Base-by-base conservation (phyloP, 2,888 invertebrate genomes). In the Cheilosia pagana region DNA sequence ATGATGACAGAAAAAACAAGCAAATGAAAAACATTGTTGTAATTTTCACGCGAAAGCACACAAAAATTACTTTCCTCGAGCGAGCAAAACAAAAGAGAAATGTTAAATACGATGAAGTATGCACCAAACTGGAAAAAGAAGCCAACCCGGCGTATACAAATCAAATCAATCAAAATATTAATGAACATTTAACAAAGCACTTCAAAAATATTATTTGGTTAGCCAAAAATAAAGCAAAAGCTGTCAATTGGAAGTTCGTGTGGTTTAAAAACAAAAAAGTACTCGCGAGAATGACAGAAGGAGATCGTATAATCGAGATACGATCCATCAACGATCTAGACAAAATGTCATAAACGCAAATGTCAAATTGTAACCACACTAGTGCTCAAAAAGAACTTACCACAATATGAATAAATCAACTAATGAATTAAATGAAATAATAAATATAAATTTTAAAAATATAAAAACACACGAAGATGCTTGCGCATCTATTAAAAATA, bases 301-400 rank as follows among this genome's bases (percentile, higher is more conserved):
- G 50, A 52, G 50, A 21, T 14, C 50, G 50, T 23, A 52, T 52
- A 19, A 52, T 52, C 6, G 50, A 52, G 23, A 52, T 52, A 52
- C 12, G 23, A 52, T 5, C 50, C 21, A 21, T 23, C 6, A 52
- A 23, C 21, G 50, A 52, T 23, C 8, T 52, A 21, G 50, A 52
- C 21, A 52, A 3, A 52, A 48, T 28, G 28, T 28, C 28, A 28
- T 28, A 28, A 28, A 28, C 28, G 19, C 48, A 48, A 43, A 43
- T 43, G 43, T n/a, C 43, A n/a, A 19, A 48, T 48, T 19, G 48
- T 48, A 48, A 48, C 48, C 16, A 48, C 48, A 12, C 48, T 48
- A 16, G 48, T 19, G 48, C 19, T 19, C 48, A 48, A 48, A 48
- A 48, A 48, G 3, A 28, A 28, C 19, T 48, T 6, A 14, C 43